Conservation (phyloP, 2,888 invertebrate species). For the Drosophila parthenogenetica region DNA sequence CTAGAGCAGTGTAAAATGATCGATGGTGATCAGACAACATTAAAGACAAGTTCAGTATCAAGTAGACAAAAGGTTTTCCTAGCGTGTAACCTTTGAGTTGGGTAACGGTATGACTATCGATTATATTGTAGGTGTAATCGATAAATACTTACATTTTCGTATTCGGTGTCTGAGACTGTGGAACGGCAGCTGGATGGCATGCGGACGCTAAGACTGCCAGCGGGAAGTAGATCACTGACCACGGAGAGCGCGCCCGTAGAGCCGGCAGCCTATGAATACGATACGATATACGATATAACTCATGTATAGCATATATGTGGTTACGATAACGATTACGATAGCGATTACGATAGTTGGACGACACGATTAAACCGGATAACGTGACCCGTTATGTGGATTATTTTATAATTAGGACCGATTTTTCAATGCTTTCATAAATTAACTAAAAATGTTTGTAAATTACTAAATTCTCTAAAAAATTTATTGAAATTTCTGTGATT, state of each 20-base stretch:
- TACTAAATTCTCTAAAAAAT: too few species aligned
- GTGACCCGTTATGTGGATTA: conserved; percentile 23
- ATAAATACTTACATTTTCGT: conserved; percentile 91
- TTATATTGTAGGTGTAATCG: neutral
- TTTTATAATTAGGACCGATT: neutral
- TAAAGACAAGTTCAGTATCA: neutral
- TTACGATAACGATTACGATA: conserved; percentile 19
- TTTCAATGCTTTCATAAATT: too few species aligned
- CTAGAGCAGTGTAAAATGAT: conserved; percentile 19
- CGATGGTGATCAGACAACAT: conserved; percentile 15
- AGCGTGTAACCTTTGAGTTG: neutral
- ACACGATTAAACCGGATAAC: conserved; percentile 12
- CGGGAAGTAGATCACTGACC: conserved; percentile 87
- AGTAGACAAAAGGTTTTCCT: neutral
- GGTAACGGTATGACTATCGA: neutral
- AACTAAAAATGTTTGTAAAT: too few species aligned
- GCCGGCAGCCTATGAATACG: conserved; percentile 87
- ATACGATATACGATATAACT: conserved; percentile 55
- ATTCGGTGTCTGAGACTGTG: conserved; percentile 97
- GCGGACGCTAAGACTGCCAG: conserved; percentile 87
- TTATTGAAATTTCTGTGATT: too few species aligned
- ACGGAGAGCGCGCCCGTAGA: conserved; percentile 87
- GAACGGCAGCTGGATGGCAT: conserved; percentile 92
- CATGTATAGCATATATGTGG: conserved; percentile 5
- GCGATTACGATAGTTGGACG: conserved; percentile 21